Conservation (phyloP, 1,140 invertebrate species). For the Meloidogyne chitwoodi region DNA sequence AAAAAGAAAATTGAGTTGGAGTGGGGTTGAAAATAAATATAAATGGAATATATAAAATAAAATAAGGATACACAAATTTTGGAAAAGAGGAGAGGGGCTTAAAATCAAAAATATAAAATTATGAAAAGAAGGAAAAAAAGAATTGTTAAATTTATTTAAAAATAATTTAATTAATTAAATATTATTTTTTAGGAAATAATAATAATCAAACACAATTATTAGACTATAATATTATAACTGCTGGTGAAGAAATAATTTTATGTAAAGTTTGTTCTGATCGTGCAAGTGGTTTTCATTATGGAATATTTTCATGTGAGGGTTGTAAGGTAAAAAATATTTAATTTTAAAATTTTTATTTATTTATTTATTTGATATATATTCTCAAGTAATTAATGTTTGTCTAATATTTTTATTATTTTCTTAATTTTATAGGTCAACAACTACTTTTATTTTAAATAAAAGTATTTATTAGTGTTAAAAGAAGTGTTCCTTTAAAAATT, state of each 20-base stretch:
- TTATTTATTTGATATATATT: background rate
- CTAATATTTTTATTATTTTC: no score
- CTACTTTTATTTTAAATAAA: background rate
- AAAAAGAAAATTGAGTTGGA: background rate
- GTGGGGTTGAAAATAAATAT: background rate
- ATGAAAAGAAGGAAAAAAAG: background rate
- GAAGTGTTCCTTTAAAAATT: background rate
- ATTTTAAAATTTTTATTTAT: background rate
- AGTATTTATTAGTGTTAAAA: no score
- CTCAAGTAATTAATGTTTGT: no score
- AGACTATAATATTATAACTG: background rate
- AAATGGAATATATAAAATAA: background rate
- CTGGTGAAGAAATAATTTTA: constrained; percentile 64
- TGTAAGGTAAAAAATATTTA: constrained; percentile 79
- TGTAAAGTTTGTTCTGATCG: constrained; percentile 99
- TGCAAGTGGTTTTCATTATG: constrained; percentile 97
- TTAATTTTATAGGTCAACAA: no score
- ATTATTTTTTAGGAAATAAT: background rate
- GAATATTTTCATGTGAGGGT: constrained; percentile 96
- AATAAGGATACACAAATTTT: background rate
- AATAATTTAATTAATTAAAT: background rate
- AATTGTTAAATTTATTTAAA: background rate
- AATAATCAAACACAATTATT: background rate
- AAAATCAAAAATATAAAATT: background rate
- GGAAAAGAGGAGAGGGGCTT: background rate